phyloP scores from a whole-genome alignment of 1,140 invertebrate genomes.

The Temnothorax longispinosus region DNA sequence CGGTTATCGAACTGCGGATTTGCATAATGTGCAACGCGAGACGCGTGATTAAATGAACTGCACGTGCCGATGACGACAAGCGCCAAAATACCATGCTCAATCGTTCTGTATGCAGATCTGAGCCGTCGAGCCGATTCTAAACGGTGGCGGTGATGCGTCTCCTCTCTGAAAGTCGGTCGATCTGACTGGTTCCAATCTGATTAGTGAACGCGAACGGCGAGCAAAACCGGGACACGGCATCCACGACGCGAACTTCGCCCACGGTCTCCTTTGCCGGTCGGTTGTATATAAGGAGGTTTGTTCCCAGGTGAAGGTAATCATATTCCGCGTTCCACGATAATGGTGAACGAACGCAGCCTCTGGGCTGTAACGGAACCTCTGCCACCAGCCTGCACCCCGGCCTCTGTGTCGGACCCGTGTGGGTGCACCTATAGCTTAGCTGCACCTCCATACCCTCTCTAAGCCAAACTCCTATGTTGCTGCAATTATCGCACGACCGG shows the following conservation, averaged over 20 bases:
- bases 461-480: constrained; percentile 59
- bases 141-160: constrained; percentile 8
- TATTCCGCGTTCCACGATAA: constrained; percentile 85
- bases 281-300: constrained; percentile 61
- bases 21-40: constrained; percentile 58
- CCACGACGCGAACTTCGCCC: constrained; percentile 69
- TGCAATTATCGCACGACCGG: constrained; percentile 72
- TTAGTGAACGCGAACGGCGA: constrained; percentile 55
- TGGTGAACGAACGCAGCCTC: constrained; percentile 80
- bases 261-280: constrained; percentile 58
- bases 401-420: constrained; percentile 69
- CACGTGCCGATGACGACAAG: constrained; percentile 27
- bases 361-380: constrained; percentile 81
- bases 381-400: constrained; percentile 75
- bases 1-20: constrained; percentile 50
- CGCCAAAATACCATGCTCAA: not conserved
- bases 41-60: constrained; percentile 53
- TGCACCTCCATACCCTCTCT: constrained; percentile 53
- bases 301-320: constrained; percentile 82
- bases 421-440: constrained; percentile 63
- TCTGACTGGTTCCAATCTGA: constrained; percentile 49
- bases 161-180: constrained; percentile 44
- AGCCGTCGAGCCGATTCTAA: not conserved
- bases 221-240: constrained; percentile 66
- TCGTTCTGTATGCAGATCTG: constrained; percentile 48